Evolutionary conservation across 2,888 invertebrate species (phyloP).

Genomic region (Theretra japonica): DNA sequence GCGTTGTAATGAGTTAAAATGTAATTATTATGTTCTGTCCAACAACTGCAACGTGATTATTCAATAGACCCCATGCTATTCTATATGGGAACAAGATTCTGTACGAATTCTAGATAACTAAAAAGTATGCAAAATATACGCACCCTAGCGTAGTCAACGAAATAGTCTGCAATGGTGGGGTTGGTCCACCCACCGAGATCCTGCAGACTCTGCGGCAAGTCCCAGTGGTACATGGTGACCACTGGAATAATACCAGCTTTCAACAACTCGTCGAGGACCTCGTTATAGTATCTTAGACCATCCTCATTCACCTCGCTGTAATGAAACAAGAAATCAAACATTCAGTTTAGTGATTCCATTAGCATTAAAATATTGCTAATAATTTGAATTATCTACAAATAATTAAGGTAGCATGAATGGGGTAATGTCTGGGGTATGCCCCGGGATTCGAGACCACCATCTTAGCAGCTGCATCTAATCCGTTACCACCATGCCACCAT

Average conservation of each 20-base stretch:
- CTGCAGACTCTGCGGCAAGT: conserved; percentile 85
- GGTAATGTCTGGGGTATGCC: no score
- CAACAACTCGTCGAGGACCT: conserved; percentile 84
- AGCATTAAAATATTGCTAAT: no score
- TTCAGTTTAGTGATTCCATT: background rate
- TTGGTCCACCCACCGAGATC: conserved; percentile 88
- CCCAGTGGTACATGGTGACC: conserved; percentile 88
- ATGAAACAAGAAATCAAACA: background rate
- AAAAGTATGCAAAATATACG: conserved; percentile 11
- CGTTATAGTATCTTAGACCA: conserved; percentile 85
- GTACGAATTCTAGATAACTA: background rate
- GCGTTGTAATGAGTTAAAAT: no score
- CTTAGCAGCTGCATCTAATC: no score
- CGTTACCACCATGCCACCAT: no score
- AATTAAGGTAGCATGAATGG: no score
- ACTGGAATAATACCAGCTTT: conserved; percentile 84
- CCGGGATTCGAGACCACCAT: no score
- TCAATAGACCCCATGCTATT: no score
- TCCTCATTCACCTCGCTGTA: conserved; percentile 66
- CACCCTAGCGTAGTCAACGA: conserved; percentile 85
- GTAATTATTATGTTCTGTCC: no score
- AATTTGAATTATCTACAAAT: no score
- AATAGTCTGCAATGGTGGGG: conserved; percentile 84
- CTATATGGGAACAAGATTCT: no score
- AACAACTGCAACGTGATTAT: no score